Percentiles rank a stretch among this genome's conserved stretches.
phyloP scores from a whole-genome alignment of 2,888 invertebrate genomes.

The Temnothorax rugatulus region DNA sequence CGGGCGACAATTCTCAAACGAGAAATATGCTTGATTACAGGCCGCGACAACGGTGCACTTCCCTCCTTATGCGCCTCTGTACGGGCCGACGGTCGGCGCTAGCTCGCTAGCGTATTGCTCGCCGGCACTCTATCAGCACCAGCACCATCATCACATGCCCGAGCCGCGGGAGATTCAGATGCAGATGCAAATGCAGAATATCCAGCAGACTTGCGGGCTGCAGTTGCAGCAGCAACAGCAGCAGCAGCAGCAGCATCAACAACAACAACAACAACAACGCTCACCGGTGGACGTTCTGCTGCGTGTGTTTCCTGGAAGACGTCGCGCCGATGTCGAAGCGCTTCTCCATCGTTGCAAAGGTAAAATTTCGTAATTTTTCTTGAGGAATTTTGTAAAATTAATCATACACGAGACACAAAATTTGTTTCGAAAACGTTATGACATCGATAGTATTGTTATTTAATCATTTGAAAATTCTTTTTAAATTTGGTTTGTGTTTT shows the following conservation, averaged over 20 bases:
- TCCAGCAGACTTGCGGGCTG: conserved; percentile 82
- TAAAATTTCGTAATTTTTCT: conserved; percentile 58
- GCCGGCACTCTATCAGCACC: conserved; percentile 83
- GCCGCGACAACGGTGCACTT: conserved; percentile 83
- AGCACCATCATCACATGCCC: conserved; percentile 82
- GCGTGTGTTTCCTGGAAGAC: conserved; percentile 95
- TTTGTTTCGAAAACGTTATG: neutral
- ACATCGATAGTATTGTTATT: neutral
- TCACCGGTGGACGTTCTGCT: conserved; percentile 96
- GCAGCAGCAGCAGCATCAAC: conserved; percentile 79
- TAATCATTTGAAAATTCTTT: neutral
- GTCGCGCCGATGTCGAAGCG: conserved; percentile 94
- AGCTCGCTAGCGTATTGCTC: conserved; percentile 82
- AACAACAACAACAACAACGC: conserved; percentile 85
- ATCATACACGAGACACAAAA: neutral
- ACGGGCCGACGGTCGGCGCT: conserved; percentile 80
- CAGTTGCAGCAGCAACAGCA: conserved; percentile 82
- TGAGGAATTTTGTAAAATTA: neutral
- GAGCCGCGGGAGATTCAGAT: conserved; percentile 83
- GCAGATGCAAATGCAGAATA: conserved; percentile 85
- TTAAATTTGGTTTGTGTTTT: neutral
- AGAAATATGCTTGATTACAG: conserved; percentile 67
- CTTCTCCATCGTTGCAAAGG: conserved; percentile 93
- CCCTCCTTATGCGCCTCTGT: conserved; percentile 83
- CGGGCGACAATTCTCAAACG: conserved; percentile 17